These are phyloP conservation scores for Lobophora halterata DNA, from an alignment of 2,888 invertebrate species.

Conservation along the genomic window DNA sequence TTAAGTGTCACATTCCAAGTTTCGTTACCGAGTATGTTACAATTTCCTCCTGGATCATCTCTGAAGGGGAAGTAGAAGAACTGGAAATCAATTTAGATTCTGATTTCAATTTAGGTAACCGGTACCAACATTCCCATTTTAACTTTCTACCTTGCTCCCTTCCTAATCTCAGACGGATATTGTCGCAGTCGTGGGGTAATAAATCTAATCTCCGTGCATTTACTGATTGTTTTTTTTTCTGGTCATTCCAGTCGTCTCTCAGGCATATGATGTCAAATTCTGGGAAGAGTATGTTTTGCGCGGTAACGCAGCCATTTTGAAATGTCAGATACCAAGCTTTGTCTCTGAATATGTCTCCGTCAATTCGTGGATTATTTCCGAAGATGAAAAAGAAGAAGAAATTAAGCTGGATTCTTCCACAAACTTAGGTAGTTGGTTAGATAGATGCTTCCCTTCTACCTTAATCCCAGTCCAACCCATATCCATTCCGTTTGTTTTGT, in stretches of 20 bases:
- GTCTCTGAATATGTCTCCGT: slow-evolving; percentile 94
- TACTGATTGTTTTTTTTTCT: slow-evolving; percentile 18
- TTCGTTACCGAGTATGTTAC: slow-evolving; percentile 95
- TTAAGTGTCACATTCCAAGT: slow-evolving; percentile 96
- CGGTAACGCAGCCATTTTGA: slow-evolving; percentile 94
- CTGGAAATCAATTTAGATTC: slow-evolving; percentile 74
- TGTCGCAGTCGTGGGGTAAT: background rate
- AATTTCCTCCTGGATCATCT: slow-evolving; percentile 92
- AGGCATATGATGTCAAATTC: slow-evolving; percentile 93
- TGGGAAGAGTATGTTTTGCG: slow-evolving; percentile 96
- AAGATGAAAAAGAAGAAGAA: slow-evolving; percentile 77
- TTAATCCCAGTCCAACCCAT: too few species aligned
- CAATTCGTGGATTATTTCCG: slow-evolving; percentile 92
- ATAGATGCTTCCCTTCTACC: slow-evolving; percentile 9
- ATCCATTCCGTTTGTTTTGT: slow-evolving; percentile 4
- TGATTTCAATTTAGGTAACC: slow-evolving; percentile 64
- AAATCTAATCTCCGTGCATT: background rate
- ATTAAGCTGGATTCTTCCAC: slow-evolving; percentile 58
- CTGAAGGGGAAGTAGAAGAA: slow-evolving; percentile 78
- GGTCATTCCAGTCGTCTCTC: slow-evolving; percentile 90
- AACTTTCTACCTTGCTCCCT: slow-evolving; percentile 19
- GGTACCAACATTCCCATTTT: slow-evolving; percentile 18
- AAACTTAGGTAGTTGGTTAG: slow-evolving; percentile 54
- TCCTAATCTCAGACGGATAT: slow-evolving; percentile 7
- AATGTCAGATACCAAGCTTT: slow-evolving; percentile 96